phyloP scores from a whole-genome alignment of 2,797 vertebrate genomes.

The Aphelocoma californica region DNA sequence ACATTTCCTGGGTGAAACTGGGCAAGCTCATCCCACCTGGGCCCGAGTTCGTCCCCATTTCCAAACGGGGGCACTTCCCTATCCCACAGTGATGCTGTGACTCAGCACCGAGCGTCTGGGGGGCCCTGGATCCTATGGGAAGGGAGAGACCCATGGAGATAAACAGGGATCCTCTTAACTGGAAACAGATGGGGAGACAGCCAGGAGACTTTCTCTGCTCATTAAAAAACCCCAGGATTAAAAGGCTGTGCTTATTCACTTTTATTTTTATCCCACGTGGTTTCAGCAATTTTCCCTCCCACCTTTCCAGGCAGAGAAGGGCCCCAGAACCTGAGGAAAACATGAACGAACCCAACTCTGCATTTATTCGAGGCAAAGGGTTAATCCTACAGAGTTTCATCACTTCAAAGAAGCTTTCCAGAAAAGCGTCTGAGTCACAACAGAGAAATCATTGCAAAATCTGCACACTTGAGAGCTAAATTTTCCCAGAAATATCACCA shows the following conservation, averaged over 20 bases:
- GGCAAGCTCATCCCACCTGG: background rate
- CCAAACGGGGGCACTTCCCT: background rate
- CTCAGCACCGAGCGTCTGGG: background rate
- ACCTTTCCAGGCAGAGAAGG: background rate
- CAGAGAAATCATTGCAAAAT: constrained; percentile 50
- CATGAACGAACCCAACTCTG: background rate
- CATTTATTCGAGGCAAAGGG: background rate
- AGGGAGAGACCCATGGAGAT: background rate
- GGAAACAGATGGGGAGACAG: background rate
- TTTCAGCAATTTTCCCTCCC: background rate
- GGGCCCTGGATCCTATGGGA: background rate
- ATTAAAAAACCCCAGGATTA: background rate
- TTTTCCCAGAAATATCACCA: constrained; percentile 33
- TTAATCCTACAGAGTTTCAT: background rate
- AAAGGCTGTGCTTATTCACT: background rate
- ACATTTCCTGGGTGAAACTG: constrained; percentile 33
- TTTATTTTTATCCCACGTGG: background rate
- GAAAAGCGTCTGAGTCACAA: background rate
- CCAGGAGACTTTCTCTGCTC: background rate
- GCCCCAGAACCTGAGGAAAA: background rate
- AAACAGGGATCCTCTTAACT: background rate
- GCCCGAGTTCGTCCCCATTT: background rate
- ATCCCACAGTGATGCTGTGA: constrained; percentile 16
- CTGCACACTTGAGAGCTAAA: constrained; percentile 14
- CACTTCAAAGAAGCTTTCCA: background rate